Percentiles rank a stretch among this genome's conserved stretches.
Evolutionary conservation across 2,113 vertebrate species (phyloP).

Genomic region (Clarias gariepinus): DNA sequence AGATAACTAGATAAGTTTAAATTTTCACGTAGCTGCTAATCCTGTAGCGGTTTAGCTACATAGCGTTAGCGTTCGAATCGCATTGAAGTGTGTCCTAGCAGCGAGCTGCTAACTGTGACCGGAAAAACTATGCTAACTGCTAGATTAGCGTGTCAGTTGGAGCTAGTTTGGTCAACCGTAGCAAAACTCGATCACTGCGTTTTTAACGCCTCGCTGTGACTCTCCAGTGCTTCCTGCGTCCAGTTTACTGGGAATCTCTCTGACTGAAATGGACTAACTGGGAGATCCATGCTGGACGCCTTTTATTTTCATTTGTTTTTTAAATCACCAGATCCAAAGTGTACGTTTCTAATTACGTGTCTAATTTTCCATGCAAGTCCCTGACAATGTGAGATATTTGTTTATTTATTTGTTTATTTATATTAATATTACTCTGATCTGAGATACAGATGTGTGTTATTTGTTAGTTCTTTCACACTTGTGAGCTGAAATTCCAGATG

Average conservation of each 20-base stretch:
- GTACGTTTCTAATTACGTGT: background rate
- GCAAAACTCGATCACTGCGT: background rate
- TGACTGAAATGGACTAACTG: background rate
- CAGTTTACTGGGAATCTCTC: constrained; percentile 9
- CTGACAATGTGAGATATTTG: background rate
- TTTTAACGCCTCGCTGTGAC: constrained; percentile 38
- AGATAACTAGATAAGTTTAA: background rate
- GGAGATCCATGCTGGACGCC: constrained; percentile 10
- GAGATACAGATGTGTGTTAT: background rate
- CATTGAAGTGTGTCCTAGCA: background rate
- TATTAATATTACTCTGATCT: background rate
- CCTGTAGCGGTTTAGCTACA: background rate
- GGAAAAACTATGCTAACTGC: background rate
- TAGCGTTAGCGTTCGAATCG: background rate
- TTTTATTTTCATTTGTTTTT: background rate
- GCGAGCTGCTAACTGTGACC: background rate
- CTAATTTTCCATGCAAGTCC: background rate
- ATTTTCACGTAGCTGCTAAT: background rate
- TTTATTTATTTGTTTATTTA: background rate
- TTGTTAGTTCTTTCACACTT: background rate
- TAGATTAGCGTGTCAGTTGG: background rate
- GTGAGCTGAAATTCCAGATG: background rate
- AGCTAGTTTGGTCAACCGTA: background rate
- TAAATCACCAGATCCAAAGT: background rate
- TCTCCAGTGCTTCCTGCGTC: constrained; percentile 50